Base-by-base conservation (phyloP, 2,888 invertebrate species). In the Drosophila diplacantha region DNA sequence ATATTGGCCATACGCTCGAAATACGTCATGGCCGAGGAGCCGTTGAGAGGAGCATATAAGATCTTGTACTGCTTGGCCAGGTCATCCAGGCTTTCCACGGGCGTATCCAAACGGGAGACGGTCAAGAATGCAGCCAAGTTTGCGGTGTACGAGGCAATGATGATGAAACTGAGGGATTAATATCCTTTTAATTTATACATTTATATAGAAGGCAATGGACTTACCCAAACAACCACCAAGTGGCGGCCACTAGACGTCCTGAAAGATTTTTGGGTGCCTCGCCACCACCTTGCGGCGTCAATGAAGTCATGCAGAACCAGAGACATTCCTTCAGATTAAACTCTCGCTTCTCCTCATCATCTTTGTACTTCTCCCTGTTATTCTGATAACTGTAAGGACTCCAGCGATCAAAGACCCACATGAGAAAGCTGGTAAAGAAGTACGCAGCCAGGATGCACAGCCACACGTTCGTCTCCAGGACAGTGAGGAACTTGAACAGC, bases 301-400 rank as follows among this genome's bases (percentile, higher is more conserved):
- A 89, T 34, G 98, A 98, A 38, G 98, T 98, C 97, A 99, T 97
- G 85, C 98, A 98, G 87, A 99, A 99, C 98, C 98, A 99, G 0
- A 99, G 91, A 84, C 98, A 98, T 88, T 99, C 99, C 86, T 97
- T 98, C 34, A 99, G 89, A 43, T 94, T 96, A 85, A 99, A 99
- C 85, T 97, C 96, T 5, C 98, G 90, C 85, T 97, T 97, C 84
- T 97, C 97, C 74, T 96, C 96, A 75, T 97, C 96, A 59, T 96
- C 94, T 85, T 94, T 94, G 86, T 97, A 97, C 85, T 96, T 96
- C 63, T 96, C 96, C 8, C 95, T 91, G 86, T 97, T 97, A 86
- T 98, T 98, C 83, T 95, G 97, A 86, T 96, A 98, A 81, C 98
- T 98, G 89, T 97, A 98, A 0, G 99, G 99, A 82, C 97, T 97